These are phyloP conservation scores for Malurus alboscapulatus DNA, from an alignment of 2,113 vertebrate species.

Conservation along the genomic window DNA sequence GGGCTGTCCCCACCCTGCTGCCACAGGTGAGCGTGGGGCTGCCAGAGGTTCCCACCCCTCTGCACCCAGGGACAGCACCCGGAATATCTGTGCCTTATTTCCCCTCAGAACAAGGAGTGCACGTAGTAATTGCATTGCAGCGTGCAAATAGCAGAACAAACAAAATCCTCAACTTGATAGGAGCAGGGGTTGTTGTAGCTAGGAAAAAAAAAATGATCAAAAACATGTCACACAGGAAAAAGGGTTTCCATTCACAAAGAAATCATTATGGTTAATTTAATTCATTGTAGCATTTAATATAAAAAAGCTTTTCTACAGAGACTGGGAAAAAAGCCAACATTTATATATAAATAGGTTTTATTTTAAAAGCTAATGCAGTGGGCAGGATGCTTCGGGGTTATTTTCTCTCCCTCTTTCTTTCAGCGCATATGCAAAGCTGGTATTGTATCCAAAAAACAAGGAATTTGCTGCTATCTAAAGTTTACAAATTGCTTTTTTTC, in stretches of 20 bases:
- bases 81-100: not conserved
- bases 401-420: slow-evolving; percentile 70
- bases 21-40: not conserved
- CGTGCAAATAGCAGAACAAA: slow-evolving; percentile 58
- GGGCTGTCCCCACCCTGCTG: not conserved
- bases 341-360: slow-evolving; percentile 84
- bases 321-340: slow-evolving; percentile 81
- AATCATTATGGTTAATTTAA: slow-evolving; percentile 85
- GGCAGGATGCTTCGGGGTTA: slow-evolving; percentile 75
- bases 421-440: slow-evolving; percentile 58
- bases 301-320: slow-evolving; percentile 84
- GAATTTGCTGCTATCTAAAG: slow-evolving; percentile 71
- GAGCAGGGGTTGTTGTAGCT: slow-evolving; percentile 48
- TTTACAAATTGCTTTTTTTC: slow-evolving; percentile 70
- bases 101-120: slow-evolving; percentile 2
- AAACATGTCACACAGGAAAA: slow-evolving; percentile 73
- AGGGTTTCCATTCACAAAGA: slow-evolving; percentile 82
- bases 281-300: slow-evolving; percentile 84
- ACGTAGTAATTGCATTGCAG: slow-evolving; percentile 16
- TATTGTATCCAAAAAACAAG: slow-evolving; percentile 61
- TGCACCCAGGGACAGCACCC: accelerated
- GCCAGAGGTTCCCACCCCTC: not conserved
- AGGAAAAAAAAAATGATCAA: slow-evolving; percentile 68
- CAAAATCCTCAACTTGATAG: slow-evolving; percentile 51
- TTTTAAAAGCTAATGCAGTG: slow-evolving; percentile 79